Evolutionary conservation across 2,888 invertebrate genomes (phyloP).

Genomic region (Rutpela maculata): DNA sequence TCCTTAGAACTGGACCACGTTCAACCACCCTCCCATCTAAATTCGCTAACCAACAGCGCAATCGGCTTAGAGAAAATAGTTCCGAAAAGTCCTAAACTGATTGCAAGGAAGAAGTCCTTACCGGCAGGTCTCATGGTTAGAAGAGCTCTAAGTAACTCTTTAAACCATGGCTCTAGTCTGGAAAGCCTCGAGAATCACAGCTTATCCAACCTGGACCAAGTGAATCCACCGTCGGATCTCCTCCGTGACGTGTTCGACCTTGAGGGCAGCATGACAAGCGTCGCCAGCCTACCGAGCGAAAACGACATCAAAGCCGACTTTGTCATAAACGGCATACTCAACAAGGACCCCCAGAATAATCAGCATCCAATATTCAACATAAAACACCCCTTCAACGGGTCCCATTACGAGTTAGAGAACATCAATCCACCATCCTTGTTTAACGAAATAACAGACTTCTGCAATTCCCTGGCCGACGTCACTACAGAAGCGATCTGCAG

Average conservation of each 20-base stretch:
- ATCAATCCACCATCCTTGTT: slow-evolving; percentile 83
- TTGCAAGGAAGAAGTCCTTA: slow-evolving; percentile 79
- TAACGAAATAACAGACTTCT: slow-evolving; percentile 81
- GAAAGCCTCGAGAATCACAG: slow-evolving; percentile 81
- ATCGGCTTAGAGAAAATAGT: slow-evolving; percentile 53
- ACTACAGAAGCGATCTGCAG: slow-evolving; percentile 76
- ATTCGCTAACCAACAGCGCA: slow-evolving; percentile 77
- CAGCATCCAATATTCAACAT: slow-evolving; percentile 64
- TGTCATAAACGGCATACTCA: slow-evolving; percentile 70
- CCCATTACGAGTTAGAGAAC: slow-evolving; percentile 78
- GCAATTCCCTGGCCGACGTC: slow-evolving; percentile 74
- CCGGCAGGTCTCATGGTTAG: slow-evolving; percentile 84
- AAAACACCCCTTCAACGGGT: slow-evolving; percentile 74
- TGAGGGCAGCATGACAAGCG: slow-evolving; percentile 89
- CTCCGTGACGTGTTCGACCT: slow-evolving; percentile 75
- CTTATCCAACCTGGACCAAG: slow-evolving; percentile 84
- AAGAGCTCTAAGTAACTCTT: slow-evolving; percentile 79
- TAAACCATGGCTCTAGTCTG: slow-evolving; percentile 74
- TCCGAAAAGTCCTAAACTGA: slow-evolving; percentile 67
- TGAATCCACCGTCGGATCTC: slow-evolving; percentile 87
- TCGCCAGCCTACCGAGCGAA: slow-evolving; percentile 84
- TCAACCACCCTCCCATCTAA: slow-evolving; percentile 86
- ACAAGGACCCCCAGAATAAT: slow-evolving; percentile 48
- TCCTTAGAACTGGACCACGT: slow-evolving; percentile 84
- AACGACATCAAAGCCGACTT: slow-evolving; percentile 76